Conservation (phyloP, 2,113 vertebrate genomes). For the Tringa solitaria region DNA sequence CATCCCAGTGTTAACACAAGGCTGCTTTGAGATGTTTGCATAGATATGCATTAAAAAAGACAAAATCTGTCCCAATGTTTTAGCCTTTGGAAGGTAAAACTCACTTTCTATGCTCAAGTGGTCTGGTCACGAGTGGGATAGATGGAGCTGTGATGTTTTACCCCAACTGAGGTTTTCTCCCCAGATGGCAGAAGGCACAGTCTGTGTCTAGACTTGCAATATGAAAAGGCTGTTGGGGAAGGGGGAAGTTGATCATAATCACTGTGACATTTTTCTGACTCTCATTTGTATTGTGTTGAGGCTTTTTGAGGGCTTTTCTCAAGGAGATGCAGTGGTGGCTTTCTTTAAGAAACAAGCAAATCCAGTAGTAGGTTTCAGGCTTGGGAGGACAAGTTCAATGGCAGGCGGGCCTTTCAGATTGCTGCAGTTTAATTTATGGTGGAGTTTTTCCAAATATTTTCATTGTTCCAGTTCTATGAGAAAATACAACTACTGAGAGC, state of each 20-base stretch:
- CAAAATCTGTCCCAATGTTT: neutral
- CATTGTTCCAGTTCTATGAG: neutral
- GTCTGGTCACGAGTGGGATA: neutral
- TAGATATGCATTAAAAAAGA: neutral
- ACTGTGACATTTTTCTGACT: neutral
- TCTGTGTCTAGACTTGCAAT: neutral
- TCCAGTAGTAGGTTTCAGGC: neutral
- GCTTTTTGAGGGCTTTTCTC: neutral
- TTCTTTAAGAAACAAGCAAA: neutral
- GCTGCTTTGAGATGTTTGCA: neutral
- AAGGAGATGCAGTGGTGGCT: neutral
- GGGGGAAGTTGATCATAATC: neutral
- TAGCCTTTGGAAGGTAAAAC: neutral
- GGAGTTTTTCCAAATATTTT: neutral
- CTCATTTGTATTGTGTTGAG: neutral
- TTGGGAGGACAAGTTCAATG: neutral
- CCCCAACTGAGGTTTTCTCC: neutral
- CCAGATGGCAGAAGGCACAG: neutral
- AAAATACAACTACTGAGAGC: neutral
- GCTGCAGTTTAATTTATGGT: neutral
- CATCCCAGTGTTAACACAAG: neutral
- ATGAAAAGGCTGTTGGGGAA: neutral
- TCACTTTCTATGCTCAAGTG: neutral
- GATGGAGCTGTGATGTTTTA: neutral
- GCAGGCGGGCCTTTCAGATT: rapidly evolving